Conservation (phyloP, 2,888 invertebrate species). For the Mesoligia furuncula region DNA sequence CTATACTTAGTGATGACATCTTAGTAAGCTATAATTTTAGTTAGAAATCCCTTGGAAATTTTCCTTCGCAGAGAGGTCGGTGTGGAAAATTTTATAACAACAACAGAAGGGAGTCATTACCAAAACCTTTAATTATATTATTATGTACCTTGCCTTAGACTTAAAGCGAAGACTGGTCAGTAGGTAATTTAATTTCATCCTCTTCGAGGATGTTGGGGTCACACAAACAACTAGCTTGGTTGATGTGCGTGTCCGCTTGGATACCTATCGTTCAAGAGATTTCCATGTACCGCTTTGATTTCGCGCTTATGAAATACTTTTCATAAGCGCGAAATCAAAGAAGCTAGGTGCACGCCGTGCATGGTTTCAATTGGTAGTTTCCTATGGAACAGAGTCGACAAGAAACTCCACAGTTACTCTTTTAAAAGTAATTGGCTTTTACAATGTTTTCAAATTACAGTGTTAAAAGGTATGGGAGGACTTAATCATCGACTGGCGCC, state of each 20-base stretch:
- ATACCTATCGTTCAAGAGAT: not conserved
- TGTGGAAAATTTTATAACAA: constrained; percentile 50
- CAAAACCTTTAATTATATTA: constrained; percentile 55
- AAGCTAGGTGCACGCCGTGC: too few relatives aligned
- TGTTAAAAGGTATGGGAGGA: too few relatives aligned
- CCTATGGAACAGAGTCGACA: too few relatives aligned
- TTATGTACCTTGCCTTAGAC: not conserved
- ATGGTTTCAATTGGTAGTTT: too few relatives aligned
- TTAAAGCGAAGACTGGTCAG: constrained; percentile 21
- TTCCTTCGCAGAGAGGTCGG: not conserved
- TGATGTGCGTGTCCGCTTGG: not conserved
- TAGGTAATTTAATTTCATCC: not conserved
- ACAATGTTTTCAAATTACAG: too few relatives aligned
- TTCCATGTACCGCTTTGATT: too few relatives aligned
- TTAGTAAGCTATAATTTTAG: constrained; percentile 41
- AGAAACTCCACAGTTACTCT: too few relatives aligned
- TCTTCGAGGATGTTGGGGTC: not conserved
- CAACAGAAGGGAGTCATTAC: constrained; percentile 11
- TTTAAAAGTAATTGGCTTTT: too few relatives aligned
- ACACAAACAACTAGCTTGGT: too few relatives aligned
- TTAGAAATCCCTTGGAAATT: constrained; percentile 27
- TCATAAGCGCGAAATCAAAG: too few relatives aligned
- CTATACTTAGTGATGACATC: constrained; percentile 27
- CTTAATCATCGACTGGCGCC: too few relatives aligned
- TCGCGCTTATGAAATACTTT: too few relatives aligned